Base-by-base conservation (phyloP, 2,113 vertebrate genomes). In the Catharus minimus region DNA sequence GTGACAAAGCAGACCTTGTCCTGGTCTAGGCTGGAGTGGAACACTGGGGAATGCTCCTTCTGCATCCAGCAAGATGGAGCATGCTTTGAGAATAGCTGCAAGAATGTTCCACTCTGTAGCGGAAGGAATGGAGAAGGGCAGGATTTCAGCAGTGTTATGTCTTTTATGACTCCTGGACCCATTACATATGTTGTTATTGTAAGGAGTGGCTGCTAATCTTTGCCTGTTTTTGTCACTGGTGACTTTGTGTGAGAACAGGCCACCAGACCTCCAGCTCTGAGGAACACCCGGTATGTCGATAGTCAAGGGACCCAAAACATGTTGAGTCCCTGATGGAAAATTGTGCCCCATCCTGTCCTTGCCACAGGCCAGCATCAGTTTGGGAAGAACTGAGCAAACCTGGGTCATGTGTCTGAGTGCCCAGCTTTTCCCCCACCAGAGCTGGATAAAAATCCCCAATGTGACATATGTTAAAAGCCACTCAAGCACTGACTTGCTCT, bases 401-500 rank as follows among this genome's bases (percentile, higher is more conserved):
- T 0, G 0, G 38, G 3, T 33, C 1, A 0, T 39, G 28, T 57
- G 50, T 57, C 50, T 53, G 67, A 61, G 19, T 14, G 15, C 30
- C 6, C 24, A 30, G 9, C 15, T 64, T n/a, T 75, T 52, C 44
- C 22, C 32, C 26, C 19, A 49, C 2, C 4, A 0, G 1, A 46
- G 4, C 46, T 43, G 64, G 41, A 50, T 65, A 36, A 52, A 66
- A 81, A 84, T 26, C 0, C 3, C 13, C 53, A 71, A 28, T 6
- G 20, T 0, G 1, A 73, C 33, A 33, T 0, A 0, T 43, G 19
- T 39, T 28, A 84, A 92, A 85, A 85, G 24, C 16, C 13, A 32
- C 38, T 50, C 26, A 43, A 26, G 44, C 33, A 50, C 23, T 33
- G 58, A 55, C 55, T 69, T 62, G 33, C 16, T 86, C 36, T 71